Conservation (phyloP, 2,113 vertebrate genomes). For the Xenus cinereus region DNA sequence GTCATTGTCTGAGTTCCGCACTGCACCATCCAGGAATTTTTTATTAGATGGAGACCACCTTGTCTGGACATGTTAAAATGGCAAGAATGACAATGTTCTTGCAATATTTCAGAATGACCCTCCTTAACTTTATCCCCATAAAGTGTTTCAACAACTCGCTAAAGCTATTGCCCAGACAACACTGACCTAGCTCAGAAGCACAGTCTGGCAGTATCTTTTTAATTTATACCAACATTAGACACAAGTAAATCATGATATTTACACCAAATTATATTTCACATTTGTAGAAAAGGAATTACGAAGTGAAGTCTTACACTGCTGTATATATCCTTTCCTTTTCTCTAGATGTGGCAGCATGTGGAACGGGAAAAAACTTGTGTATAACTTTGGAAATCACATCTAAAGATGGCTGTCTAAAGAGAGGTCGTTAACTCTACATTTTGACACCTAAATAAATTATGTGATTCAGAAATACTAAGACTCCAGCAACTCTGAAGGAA, state of each 20-base stretch:
- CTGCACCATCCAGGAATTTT: background rate
- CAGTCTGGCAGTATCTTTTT: background rate
- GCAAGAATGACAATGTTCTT: background rate
- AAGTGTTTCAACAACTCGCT: background rate
- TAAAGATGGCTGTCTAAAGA: background rate
- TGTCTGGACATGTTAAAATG: background rate
- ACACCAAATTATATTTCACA: background rate
- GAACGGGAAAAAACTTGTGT: background rate
- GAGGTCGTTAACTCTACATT: background rate
- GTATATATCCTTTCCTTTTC: background rate
- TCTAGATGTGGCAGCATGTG: background rate
- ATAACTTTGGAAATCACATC: background rate
- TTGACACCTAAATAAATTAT: background rate
- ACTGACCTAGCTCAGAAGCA: background rate
- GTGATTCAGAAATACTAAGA: background rate
- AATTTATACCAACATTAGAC: background rate
- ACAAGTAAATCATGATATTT: background rate
- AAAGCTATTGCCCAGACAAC: background rate
- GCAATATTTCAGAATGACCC: background rate
- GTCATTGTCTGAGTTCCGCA: background rate
- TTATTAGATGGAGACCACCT: background rate
- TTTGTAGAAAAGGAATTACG: background rate
- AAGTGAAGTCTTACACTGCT: background rate
- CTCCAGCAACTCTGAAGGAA: background rate
- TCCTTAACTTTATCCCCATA: background rate